These are phyloP conservation scores for Glyptemys insculpta DNA, from an alignment of 2,797 vertebrate species.

Conservation along the genomic window DNA sequence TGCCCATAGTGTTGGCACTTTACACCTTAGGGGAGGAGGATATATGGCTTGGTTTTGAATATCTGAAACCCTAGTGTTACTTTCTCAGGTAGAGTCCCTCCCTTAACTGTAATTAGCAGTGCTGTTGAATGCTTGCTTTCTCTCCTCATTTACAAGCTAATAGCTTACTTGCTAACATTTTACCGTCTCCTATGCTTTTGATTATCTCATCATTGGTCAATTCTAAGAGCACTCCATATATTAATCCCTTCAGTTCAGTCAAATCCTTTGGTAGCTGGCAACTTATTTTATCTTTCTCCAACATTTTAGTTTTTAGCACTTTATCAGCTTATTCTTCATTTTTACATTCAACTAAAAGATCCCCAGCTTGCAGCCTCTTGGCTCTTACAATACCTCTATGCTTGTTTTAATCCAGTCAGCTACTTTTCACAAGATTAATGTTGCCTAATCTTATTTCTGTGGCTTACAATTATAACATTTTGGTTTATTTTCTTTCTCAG, in stretches of 20 bases:
- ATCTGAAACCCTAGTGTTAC: background rate
- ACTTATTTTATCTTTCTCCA: background rate
- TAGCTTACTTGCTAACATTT: background rate
- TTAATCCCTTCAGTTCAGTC: background rate
- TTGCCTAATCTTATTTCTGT: background rate
- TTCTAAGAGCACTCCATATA: background rate
- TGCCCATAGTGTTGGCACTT: background rate
- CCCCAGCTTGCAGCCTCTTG: background rate
- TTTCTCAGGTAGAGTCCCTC: background rate
- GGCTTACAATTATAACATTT: background rate
- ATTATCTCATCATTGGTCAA: background rate
- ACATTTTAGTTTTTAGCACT: background rate
- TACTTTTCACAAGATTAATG: background rate
- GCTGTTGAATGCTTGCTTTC: background rate
- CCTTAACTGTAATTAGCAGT: background rate
- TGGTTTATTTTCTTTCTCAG: background rate
- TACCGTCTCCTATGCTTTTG: background rate
- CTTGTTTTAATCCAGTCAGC: background rate
- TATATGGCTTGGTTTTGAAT: background rate
- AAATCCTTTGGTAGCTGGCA: background rate
- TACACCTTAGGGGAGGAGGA: background rate
- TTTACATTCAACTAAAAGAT: background rate
- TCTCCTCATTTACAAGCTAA: background rate
- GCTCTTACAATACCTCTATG: background rate
- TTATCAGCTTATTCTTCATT: background rate